Conservation (phyloP, 2,888 invertebrate species). For the Caenorhabditis angaria region DNA sequence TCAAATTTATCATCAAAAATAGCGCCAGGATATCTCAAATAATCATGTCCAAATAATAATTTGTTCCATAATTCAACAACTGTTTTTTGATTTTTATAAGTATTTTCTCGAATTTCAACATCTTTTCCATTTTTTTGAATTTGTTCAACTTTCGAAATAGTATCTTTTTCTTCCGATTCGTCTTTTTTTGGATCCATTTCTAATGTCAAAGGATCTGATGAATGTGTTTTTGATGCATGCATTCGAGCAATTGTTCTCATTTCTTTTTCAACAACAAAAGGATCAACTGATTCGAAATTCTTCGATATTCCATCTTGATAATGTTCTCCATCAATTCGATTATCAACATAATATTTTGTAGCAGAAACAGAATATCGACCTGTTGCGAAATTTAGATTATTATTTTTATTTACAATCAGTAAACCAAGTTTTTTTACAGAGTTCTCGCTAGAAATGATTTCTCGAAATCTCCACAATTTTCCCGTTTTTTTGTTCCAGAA, state of each 20-base stretch:
- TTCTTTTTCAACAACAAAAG: slow-evolving; percentile 36
- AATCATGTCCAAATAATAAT: slow-evolving; percentile 30
- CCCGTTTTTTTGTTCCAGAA: no score
- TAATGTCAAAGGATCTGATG: not conserved
- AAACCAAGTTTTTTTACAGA: no score
- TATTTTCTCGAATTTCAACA: slow-evolving; percentile 18
- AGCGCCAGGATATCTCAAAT: slow-evolving; percentile 33
- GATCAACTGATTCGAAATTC: slow-evolving; percentile 13
- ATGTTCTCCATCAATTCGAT: slow-evolving; percentile 37
- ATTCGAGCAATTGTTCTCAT: slow-evolving; percentile 26
- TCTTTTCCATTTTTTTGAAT: slow-evolving; percentile 12
- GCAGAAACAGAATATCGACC: slow-evolving; percentile 37
- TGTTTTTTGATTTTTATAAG: slow-evolving; percentile 14
- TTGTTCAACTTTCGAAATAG: not conserved
- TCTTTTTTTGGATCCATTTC: slow-evolving; percentile 13
- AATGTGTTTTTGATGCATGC: slow-evolving; percentile 28
- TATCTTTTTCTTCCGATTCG: not conserved
- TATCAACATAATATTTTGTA: slow-evolving; percentile 43
- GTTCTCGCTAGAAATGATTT: no score
- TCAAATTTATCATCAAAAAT: slow-evolving; percentile 33
- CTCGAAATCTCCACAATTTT: no score
- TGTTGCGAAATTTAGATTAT: no score
- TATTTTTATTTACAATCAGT: no score
- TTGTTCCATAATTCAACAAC: slow-evolving; percentile 28
- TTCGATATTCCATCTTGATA: slow-evolving; percentile 3